A percentile compares a stretch with the other conserved stretches of the same genome.
phyloP scores from a whole-genome alignment of 2,797 vertebrate genomes.

The Peromyscus melanophrys region DNA sequence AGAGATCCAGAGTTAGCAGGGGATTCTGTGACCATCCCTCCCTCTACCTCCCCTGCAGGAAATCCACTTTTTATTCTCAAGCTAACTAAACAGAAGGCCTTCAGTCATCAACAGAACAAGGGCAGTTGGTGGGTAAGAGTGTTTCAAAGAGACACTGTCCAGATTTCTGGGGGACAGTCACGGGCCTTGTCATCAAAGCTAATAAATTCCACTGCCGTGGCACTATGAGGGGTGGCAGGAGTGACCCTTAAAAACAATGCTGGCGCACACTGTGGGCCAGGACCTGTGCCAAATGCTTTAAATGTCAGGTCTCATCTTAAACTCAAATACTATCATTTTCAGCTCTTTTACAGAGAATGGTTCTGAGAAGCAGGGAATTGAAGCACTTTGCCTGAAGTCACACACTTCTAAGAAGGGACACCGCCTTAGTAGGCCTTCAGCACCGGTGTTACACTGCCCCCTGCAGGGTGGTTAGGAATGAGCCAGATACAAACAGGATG shows the following conservation, averaged over 20 bases:
- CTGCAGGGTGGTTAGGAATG: not conserved
- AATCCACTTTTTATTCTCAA: constrained; percentile 5
- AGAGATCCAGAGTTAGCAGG: not conserved
- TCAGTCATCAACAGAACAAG: not conserved
- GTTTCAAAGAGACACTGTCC: constrained; percentile 42
- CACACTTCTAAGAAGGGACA: not conserved
- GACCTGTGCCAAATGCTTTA: constrained; percentile 56
- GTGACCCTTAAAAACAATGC: not conserved
- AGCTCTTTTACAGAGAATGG: constrained; percentile 36
- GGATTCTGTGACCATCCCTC: not conserved
- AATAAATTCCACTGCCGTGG: not conserved
- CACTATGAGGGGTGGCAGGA: not conserved
- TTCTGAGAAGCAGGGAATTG: constrained; percentile 61
- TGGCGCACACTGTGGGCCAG: not conserved
- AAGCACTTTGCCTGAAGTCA: constrained; percentile 72
- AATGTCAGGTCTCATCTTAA: constrained; percentile 56
- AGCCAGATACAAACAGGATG: not conserved
- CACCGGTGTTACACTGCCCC: constrained; percentile 53
- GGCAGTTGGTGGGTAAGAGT: not conserved
- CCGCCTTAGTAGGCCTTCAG: not conserved
- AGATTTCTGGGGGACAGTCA: constrained; percentile 14
- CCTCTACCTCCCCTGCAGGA: not conserved
- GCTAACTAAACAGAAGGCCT: constrained; percentile 10
- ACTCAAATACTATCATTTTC: constrained; percentile 71
- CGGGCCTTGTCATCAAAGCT: constrained; percentile 42